Evolutionary conservation across 2,113 vertebrate genomes (phyloP), one percentile per base, ranked within the genome.

Genomic region (Aviceda subcristata): DNA sequence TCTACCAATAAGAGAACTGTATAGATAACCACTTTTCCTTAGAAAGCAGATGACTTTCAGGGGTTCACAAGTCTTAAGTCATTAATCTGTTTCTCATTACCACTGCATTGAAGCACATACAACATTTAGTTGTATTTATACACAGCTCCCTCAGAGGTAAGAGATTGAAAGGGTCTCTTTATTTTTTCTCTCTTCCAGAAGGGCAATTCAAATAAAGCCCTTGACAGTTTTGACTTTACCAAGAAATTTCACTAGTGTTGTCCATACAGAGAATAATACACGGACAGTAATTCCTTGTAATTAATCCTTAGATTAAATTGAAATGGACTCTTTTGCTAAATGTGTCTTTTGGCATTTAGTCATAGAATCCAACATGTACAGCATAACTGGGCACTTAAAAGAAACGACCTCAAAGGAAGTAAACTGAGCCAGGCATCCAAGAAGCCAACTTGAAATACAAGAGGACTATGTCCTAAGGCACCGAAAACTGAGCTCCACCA

Each of bases 21-120:
- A 80, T 0, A 67, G 38, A 53, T 8, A 68, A 1, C 4, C 0
- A 7, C 6, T 41, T 51, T 79, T n/a, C 62, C 15, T 39, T 17
- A 57, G 18, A 67, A 66, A 11, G 24, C 2, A 48, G 24, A 29
- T 15, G 12, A 60, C 67, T 77, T 73, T 50, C 34, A 73, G 26
- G 46, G 18, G 68, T 34, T 45, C 24, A 20, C 4, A 4, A 7
- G 21, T 41, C 74, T 68, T 41, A 60, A 9, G 20, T 26, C n/a
- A 43, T 29, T 53, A 12, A 67, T 32, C 18, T 18, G 7, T 18
- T 73, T 67, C 57, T 78, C 38, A 50, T 41, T 80, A 53, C 13
- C 63, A 32, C 29, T 41, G 20, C 23, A 62, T 1, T 24, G 26
- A 34, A 77, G 23, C 24, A 79, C 26, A 60, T 10, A 36, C 4